Base-by-base conservation (phyloP, 1,140 invertebrate species). In the Samia ricini region DNA sequence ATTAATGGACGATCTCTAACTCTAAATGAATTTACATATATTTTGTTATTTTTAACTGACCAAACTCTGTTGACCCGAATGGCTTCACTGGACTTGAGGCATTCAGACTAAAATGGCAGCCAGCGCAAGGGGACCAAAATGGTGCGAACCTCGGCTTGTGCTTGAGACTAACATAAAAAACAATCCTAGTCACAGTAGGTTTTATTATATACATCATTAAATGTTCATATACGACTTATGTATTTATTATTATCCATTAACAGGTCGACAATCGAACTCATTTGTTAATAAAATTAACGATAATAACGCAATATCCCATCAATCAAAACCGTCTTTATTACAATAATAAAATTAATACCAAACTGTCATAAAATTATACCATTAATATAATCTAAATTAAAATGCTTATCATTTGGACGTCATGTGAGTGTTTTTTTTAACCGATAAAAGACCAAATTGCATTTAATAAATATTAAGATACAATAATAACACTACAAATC, bases 371-470 rank as follows among this genome's bases (percentile, higher is more conserved):
- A 42, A 42, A 42, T 42, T 42, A 42, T 42, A 42, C 1, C 4
- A 42, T 42, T 42, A 12, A 42, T 42, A 42, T 42, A 42, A 42
- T 15, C 33, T 15, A 7, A 15, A 42, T 42, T 42, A 42, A 42
- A 15, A 15, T 15, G 15, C 33, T 42, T 42, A 42, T 42, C 33
- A 15, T 42, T 29, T 3, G 1, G 33, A 42, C 33, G 33, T 42
- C 33, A 42, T 15, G 15, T 42, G 33, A 42, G 33, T 42, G 12
- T 55, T 24, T 4, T 55, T 55, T 23, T 12, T 10, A 22, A 22
- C 12, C 52, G 21, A 23, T 55, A 55, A 55, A 55, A 55, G 4
- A 8, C 52, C n/a, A 24, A 55, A 55, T 55, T 55, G 52, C 52
- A 55, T 15, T 12, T 10, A 24, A 23, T 24, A 55, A 55, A 55